Evolutionary conservation across 2,888 invertebrate genomes (phyloP).

Genomic region (Protonemura montana): DNA sequence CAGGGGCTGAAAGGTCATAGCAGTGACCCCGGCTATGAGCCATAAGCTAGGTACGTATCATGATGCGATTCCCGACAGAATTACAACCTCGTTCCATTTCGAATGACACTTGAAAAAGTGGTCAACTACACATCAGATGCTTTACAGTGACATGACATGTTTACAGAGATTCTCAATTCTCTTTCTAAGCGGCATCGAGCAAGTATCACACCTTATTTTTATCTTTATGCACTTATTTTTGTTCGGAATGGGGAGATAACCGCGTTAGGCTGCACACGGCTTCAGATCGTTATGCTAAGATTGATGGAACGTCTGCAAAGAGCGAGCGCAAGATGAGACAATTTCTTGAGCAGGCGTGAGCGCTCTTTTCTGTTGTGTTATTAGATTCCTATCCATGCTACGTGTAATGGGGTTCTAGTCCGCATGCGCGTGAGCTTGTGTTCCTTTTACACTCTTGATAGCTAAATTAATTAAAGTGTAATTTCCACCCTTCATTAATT

Average conservation of each 20-base stretch:
- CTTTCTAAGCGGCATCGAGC: background rate
- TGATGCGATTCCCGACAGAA: too few relatives aligned
- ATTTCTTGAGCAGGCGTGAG: background rate
- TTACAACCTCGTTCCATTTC: too few relatives aligned
- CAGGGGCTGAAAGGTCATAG: background rate
- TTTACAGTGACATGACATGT: too few relatives aligned
- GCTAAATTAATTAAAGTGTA: constrained; percentile 12
- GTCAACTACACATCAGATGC: too few relatives aligned
- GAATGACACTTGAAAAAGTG: too few relatives aligned
- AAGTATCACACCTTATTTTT: background rate
- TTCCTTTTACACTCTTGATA: background rate
- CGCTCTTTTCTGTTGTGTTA: background rate
- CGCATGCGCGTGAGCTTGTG: background rate
- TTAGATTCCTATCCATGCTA: background rate
- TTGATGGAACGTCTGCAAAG: background rate
- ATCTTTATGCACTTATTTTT: background rate
- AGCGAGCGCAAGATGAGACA: background rate
- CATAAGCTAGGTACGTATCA: too few relatives aligned
- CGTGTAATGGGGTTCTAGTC: background rate
- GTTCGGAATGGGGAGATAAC: background rate
- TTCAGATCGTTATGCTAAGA: background rate
- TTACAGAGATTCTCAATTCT: background rate
- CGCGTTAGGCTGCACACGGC: background rate
- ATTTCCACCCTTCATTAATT: constrained; percentile 7
- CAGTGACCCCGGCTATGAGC: background rate